Conservation (phyloP, 2,113 vertebrate species). For the Sitta europaea region DNA sequence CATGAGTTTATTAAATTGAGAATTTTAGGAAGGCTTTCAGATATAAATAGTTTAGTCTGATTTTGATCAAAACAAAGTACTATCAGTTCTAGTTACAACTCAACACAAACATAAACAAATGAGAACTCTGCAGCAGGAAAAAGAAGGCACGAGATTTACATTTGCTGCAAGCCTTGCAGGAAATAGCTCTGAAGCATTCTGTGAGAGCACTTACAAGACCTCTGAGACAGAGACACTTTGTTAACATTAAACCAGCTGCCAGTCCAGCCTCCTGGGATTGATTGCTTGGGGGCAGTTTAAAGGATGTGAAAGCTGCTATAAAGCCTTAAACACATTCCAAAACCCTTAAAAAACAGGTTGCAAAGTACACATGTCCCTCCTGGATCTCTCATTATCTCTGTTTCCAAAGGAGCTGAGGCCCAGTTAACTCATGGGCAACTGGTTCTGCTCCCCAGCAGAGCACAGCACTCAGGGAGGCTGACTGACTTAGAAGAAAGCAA, state of each 20-base stretch:
- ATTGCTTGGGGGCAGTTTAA: neutral
- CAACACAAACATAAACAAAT: neutral
- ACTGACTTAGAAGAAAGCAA: neutral
- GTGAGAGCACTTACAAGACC: neutral
- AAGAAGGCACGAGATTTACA: neutral
- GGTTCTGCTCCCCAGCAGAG: neutral
- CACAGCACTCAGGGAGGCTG: neutral
- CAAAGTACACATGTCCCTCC: rapidly evolving
- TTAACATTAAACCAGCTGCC: neutral
- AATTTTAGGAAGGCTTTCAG: neutral
- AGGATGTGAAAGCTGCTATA: neutral
- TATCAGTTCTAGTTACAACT: neutral
- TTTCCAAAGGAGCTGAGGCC: neutral
- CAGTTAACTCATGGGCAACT: neutral
- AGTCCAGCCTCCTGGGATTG: neutral
- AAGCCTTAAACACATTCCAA: neutral
- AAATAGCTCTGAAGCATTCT: neutral
- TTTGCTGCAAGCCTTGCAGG: neutral
- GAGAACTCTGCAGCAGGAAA: neutral
- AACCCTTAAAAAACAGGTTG: neutral
- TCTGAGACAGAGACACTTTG: neutral
- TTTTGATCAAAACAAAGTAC: neutral
- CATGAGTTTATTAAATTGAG: neutral
- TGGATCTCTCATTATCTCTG: neutral
- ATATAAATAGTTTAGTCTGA: neutral